Base-by-base conservation (phyloP, 2,113 vertebrate species). In the Pedionomus torquatus region DNA sequence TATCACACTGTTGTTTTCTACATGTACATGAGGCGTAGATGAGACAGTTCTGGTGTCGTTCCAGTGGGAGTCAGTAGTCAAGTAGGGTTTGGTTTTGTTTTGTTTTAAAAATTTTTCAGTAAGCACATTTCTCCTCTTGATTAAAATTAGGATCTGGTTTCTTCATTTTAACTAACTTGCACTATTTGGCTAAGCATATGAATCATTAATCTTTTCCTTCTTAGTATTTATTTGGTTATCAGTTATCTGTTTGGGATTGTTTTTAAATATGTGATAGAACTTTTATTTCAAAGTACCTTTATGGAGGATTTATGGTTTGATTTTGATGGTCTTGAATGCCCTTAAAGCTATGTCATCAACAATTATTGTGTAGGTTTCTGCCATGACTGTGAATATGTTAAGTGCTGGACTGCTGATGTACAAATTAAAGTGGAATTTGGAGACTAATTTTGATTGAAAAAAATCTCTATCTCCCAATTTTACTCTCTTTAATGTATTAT, bases 381-480 rank as follows among this genome's bases (percentile, higher is more conserved):
- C 55, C 31, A 3, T 92, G 74, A 82, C 10, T 95, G 24, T 87
- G 49, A 92, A 68, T 79, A 17, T 1, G 5, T 75, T 77, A 58
- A 49, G 14, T 90, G 18, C 87, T 94, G 28, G 49, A 43, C 55
- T 95, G 54, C 37, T 28, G 55, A 37, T 74, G 26, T 63, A 48
- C 41, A 57, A 48, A 49, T 70, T 95, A 43, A 90, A 83, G 43
- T 48, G 86, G 66, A 90, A 91, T 96, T 89, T 95, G n/a, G 5
- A 91, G 54, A 71, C 26, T 44, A 23, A 68, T 94, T 94, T 93
- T 70, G 6, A 11, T 77, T 96, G 61, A 9, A 82, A 77, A 78
- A 57, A 57, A 35, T 1, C 30, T 30, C 2, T 51, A 5, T 76
- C 15, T 68, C 20, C 11, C 54, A 30, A 35, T 81, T 74, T 83